These are phyloP conservation scores for Poeciliopsis paucimaculata DNA, from an alignment of 2,797 vertebrate species.

Conservation along the genomic window DNA sequence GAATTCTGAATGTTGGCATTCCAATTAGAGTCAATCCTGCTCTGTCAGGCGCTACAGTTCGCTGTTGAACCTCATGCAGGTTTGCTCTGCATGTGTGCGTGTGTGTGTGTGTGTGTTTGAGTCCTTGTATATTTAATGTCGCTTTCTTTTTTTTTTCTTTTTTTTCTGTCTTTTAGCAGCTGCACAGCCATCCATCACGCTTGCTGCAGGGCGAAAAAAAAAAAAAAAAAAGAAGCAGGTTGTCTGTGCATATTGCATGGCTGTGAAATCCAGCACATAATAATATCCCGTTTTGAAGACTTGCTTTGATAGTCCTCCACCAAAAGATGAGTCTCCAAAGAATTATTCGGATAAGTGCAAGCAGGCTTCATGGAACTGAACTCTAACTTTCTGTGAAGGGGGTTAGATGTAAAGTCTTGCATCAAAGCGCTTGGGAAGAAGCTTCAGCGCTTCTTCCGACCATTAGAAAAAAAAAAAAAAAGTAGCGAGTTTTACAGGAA, in stretches of 20 bases:
- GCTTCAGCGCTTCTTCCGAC: slow-evolving; percentile 17
- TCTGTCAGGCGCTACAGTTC: slow-evolving; percentile 37
- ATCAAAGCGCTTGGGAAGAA: slow-evolving; percentile 66
- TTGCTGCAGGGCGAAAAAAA: slow-evolving; percentile 14
- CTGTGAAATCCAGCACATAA: slow-evolving; percentile 55
- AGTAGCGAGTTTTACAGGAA: slow-evolving; percentile 45
- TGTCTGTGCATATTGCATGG: slow-evolving; percentile 5
- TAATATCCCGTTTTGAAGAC: slow-evolving; percentile 66
- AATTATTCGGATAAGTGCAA: slow-evolving; percentile 50
- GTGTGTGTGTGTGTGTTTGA: slow-evolving; percentile 13
- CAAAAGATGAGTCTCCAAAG: slow-evolving; percentile 56
- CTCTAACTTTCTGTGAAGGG: slow-evolving; percentile 60
- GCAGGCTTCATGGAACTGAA: slow-evolving; percentile 49
- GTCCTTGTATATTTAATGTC: slow-evolving; percentile 39
- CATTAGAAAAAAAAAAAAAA: slow-evolving; percentile 25
- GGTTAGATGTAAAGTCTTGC: slow-evolving; percentile 58
- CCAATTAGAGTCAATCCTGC: slow-evolving; percentile 66
- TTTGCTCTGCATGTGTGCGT: slow-evolving; percentile 28
- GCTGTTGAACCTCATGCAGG: slow-evolving; percentile 48
- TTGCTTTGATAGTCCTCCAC: slow-evolving; percentile 61
- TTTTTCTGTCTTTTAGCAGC: slow-evolving; percentile 19
- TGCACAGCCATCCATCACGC: slow-evolving; percentile 16
- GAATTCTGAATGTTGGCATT: slow-evolving; percentile 57
- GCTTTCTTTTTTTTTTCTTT: slow-evolving; percentile 29
- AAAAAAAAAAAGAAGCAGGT: slow-evolving; percentile 14